Percentiles rank a stretch among this genome's conserved stretches.
These are phyloP conservation scores for Buathra laborator DNA, from an alignment of 2,888 invertebrate species.

Conservation along the genomic window DNA sequence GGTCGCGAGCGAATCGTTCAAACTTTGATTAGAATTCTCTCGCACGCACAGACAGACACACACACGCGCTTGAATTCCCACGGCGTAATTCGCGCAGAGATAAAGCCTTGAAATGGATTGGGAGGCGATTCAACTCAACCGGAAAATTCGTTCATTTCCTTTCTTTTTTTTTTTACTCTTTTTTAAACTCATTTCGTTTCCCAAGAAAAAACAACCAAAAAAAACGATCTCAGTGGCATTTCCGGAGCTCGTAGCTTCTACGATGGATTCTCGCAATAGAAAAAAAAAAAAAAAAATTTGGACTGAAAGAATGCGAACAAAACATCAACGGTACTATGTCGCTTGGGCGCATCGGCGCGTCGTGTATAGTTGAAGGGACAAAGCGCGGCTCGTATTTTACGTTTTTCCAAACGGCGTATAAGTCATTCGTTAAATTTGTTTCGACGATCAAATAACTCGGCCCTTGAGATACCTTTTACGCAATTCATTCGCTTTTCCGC, in stretches of 20 bases:
- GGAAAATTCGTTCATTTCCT: constrained; percentile 46
- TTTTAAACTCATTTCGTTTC: constrained; percentile 5
- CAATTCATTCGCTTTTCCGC: not conserved
- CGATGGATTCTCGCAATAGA: not conserved
- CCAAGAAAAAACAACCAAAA: not conserved
- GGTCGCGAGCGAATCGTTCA: constrained; percentile 29
- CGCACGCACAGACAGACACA: not conserved
- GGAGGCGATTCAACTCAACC: constrained; percentile 13
- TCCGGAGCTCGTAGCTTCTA: not conserved
- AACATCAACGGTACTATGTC: not conserved
- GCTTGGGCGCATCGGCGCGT: not conserved
- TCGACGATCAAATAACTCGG: constrained; percentile 38
- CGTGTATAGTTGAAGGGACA: constrained; percentile 24
- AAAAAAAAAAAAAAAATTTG: not conserved
- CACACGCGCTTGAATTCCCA: constrained; percentile 1
- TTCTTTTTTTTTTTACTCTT: constrained; percentile 11
- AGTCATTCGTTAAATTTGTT: constrained; percentile 52
- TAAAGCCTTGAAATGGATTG: constrained; percentile 16
- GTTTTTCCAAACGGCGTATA: constrained; percentile 17
- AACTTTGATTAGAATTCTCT: constrained; percentile 57
- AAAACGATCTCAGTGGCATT: not conserved
- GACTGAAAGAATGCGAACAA: not conserved
- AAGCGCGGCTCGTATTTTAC: not conserved
- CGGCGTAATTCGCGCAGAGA: constrained; percentile 46
- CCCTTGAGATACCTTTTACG: not conserved